phyloP scores from a whole-genome alignment of 2,797 vertebrate species.

The Cuniculus paca region DNA sequence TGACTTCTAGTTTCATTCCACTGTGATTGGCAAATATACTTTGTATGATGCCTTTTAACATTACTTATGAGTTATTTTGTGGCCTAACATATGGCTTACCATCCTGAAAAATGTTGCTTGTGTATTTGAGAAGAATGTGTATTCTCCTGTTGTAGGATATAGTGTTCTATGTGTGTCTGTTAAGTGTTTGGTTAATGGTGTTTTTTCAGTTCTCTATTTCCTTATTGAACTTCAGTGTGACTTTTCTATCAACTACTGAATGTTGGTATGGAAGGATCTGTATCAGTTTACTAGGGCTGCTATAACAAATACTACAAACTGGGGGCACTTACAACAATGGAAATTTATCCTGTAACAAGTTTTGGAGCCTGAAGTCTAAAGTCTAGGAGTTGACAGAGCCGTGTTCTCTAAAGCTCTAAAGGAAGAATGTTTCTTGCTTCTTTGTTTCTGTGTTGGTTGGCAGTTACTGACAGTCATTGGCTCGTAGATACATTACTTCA shows the following conservation, averaged over 20 bases:
- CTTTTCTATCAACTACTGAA: background rate
- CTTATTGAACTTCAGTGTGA: background rate
- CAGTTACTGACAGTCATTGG: background rate
- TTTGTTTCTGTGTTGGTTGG: background rate
- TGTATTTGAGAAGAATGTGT: background rate
- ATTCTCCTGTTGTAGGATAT: background rate
- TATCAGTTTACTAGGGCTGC: background rate
- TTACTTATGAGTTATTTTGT: conserved; percentile 28
- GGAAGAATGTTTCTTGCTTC: background rate
- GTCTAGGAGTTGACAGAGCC: background rate
- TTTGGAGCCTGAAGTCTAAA: background rate
- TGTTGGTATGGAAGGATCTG: background rate
- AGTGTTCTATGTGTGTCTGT: background rate
- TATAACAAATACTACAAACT: background rate
- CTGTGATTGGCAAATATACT: conserved; percentile 1
- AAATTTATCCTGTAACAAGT: background rate
- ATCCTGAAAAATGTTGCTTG: background rate
- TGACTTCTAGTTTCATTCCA: background rate
- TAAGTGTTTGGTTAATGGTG: background rate
- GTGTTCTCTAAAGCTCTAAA: background rate
- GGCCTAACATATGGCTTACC: background rate
- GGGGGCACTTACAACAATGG: background rate
- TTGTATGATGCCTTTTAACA: background rate
- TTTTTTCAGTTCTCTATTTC: background rate
- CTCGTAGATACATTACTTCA: background rate